These are phyloP conservation scores for Mythimna pallens DNA, from an alignment of 2,888 invertebrate genomes.

Conservation along the genomic window DNA sequence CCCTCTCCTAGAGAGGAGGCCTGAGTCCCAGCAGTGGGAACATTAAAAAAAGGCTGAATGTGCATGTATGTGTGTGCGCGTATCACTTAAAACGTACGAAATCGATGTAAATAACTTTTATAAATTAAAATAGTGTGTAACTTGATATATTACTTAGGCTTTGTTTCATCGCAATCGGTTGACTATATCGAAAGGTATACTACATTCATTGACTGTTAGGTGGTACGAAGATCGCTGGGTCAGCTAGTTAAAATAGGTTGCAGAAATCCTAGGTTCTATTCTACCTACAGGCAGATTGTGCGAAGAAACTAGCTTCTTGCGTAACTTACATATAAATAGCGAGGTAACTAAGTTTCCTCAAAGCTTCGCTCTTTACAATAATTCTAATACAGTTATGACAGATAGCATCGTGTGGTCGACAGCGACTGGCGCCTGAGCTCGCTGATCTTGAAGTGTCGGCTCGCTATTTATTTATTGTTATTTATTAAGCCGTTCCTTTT, in stretches of 20 bases:
- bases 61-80: too few relatives aligned
- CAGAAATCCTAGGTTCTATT: background rate
- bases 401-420: slow-evolving; percentile 1
- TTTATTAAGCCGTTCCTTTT: slow-evolving; percentile 55
- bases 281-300: background rate
- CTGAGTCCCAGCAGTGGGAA: too few relatives aligned
- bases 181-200: too few relatives aligned
- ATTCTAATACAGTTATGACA: slow-evolving; percentile 6
- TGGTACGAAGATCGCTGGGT: too few relatives aligned
- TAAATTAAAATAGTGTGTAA: too few relatives aligned
- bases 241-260: background rate
- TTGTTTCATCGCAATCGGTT: too few relatives aligned
- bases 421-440: slow-evolving; percentile 43
- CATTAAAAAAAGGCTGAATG: too few relatives aligned
- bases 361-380: slow-evolving; percentile 7
- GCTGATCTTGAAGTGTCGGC: slow-evolving; percentile 65
- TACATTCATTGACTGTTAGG: too few relatives aligned
- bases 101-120: too few relatives aligned
- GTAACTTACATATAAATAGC: background rate
- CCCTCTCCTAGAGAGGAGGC: too few relatives aligned
- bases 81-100: too few relatives aligned
- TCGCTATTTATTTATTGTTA: slow-evolving; percentile 56
- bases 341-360: background rate
- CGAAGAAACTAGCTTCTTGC: background rate
- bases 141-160: too few relatives aligned